phyloP scores from a whole-genome alignment of 2,113 vertebrate species.

The Forbesichthys agassizii region DNA sequence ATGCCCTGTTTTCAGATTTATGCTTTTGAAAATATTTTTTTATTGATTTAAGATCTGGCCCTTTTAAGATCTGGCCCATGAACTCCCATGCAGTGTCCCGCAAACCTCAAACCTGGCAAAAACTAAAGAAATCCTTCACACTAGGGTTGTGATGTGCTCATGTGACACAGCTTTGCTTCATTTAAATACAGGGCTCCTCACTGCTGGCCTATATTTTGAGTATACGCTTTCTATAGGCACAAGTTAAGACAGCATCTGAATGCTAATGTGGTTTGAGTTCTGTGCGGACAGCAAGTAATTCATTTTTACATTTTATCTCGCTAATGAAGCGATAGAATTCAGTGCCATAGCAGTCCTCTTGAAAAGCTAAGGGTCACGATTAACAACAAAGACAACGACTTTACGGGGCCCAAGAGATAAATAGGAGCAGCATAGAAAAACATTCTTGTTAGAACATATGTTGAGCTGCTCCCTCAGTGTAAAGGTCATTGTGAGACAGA shows the following conservation, averaged over 20 bases:
- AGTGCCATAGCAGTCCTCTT: slow-evolving; percentile 41
- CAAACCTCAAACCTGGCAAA: not conserved
- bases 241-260: slow-evolving; percentile 17
- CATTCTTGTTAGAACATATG: slow-evolving; percentile 68
- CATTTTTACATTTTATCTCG: slow-evolving; percentile 45
- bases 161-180: not conserved
- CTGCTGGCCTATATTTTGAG: slow-evolving; percentile 42
- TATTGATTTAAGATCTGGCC: not conserved
- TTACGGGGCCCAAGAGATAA: slow-evolving; percentile 61
- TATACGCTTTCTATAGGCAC: slow-evolving; percentile 25
- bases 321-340: slow-evolving; percentile 52
- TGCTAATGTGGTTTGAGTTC: slow-evolving; percentile 32
- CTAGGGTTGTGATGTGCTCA: slow-evolving; percentile 1
- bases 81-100: not conserved
- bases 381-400: slow-evolving; percentile 59
- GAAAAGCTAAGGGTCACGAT: slow-evolving; percentile 61
- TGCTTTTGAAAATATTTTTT: not conserved
- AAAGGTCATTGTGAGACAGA: slow-evolving; percentile 71
- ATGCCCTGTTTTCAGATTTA: not conserved
- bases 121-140: not conserved
- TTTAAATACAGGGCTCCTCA: slow-evolving; percentile 41
- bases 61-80: not conserved
- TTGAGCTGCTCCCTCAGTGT: slow-evolving; percentile 49
- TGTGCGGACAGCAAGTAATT: slow-evolving; percentile 39
- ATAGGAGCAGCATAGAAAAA: slow-evolving; percentile 46